Evolutionary conservation across 2,797 vertebrate species (phyloP).

Genomic region (Microchirus variegatus): DNA sequence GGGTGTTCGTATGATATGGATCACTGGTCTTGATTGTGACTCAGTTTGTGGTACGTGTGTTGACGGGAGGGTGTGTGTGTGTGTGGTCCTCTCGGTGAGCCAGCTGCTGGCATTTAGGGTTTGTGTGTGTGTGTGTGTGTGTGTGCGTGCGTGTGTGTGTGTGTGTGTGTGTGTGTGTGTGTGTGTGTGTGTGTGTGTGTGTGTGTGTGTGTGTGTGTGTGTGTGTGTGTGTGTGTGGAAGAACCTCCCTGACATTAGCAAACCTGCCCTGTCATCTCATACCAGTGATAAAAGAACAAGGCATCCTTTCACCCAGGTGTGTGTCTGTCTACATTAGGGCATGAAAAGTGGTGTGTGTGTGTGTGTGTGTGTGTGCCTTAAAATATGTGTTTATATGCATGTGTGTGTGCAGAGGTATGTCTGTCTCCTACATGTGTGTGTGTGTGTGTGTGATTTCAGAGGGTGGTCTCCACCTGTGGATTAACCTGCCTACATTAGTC

Average conservation of each 20-base stretch:
- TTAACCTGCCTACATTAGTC: constrained; percentile 18
- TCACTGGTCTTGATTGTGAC: constrained; percentile 67
- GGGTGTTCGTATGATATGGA: constrained; percentile 55
- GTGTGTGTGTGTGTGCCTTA: constrained; percentile 12
- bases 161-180: constrained; percentile 10
- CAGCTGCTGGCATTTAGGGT: constrained; percentile 66
- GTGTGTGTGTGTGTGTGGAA: constrained; percentile 44
- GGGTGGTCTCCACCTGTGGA: constrained; percentile 70
- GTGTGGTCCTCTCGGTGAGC: constrained; percentile 66
- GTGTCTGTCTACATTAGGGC: background rate
- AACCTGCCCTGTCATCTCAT: constrained; percentile 71
- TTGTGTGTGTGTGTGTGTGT: constrained; percentile 18
- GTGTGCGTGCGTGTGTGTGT: constrained; percentile 5
- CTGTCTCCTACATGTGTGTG: background rate
- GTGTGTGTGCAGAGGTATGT: constrained; percentile 22
- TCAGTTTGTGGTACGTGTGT: constrained; percentile 52
- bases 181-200: constrained; percentile 34
- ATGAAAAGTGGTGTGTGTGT: constrained; percentile 12
- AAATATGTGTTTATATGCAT: constrained; percentile 11
- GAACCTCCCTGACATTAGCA: constrained; percentile 62
- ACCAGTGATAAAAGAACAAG: constrained; percentile 62
- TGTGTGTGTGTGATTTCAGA: constrained; percentile 1
- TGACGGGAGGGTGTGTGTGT: constrained; percentile 65
- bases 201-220: constrained; percentile 44
- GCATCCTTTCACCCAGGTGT: constrained; percentile 44